These are phyloP conservation scores for Cynoglossus semilaevis DNA, from an alignment of 2,113 vertebrate species.

Conservation along the genomic window DNA sequence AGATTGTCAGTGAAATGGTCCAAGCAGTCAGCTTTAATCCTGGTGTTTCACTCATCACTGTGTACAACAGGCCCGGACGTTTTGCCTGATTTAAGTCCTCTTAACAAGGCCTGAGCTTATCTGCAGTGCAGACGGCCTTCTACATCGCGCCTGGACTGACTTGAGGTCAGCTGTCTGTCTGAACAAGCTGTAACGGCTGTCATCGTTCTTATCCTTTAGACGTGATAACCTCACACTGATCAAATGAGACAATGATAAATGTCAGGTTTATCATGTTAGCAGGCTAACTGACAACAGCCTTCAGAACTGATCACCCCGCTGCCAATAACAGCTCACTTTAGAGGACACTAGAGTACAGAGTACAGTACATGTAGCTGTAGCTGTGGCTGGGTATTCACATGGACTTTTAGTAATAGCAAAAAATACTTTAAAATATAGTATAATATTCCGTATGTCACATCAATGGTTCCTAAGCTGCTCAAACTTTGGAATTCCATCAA, in stretches of 20 bases:
- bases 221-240: slow-evolving; percentile 12
- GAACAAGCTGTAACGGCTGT: background rate
- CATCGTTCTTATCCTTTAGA: slow-evolving; percentile 12
- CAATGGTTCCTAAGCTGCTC: too few relatives aligned
- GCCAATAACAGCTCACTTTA: background rate
- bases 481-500: too few relatives aligned
- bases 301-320: slow-evolving; percentile 1
- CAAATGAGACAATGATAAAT: slow-evolving; percentile 12
- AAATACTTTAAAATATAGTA: too few relatives aligned
- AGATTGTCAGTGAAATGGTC: slow-evolving; percentile 11
- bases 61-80: slow-evolving; percentile 21
- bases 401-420: too few relatives aligned
- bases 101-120: slow-evolving; percentile 33
- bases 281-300: slow-evolving; percentile 10
- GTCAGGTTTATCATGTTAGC: slow-evolving; percentile 5
- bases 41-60: slow-evolving; percentile 6
- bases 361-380: background rate
- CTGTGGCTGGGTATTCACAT: too few relatives aligned
- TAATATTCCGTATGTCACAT: too few relatives aligned
- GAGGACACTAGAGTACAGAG: background rate
- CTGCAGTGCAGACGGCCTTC: slow-evolving; percentile 25
- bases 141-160: background rate
- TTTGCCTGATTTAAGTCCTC: slow-evolving; percentile 31
- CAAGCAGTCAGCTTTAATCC: background rate
- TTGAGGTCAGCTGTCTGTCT: slow-evolving; percentile 19